Evolutionary conservation across 2,888 invertebrate genomes (phyloP), one percentile per base, ranked within the genome.

Genomic region (Chrysodeixis includens): DNA sequence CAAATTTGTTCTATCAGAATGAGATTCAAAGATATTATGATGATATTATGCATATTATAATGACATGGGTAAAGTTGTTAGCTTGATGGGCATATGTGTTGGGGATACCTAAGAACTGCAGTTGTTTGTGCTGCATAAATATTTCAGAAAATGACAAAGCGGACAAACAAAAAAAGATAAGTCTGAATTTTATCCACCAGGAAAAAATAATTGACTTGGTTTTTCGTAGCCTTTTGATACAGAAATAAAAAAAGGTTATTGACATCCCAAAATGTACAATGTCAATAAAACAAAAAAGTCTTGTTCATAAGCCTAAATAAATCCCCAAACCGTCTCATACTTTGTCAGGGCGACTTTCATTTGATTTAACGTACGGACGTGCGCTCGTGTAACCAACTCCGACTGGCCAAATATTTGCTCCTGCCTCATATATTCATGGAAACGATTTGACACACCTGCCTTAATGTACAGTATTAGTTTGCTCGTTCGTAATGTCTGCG

Each of bases 401-500:
- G 72, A 35, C 52, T 69, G 35, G 22, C n/a, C 80, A 83, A 86
- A 87, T 86, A 85, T 88, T 87, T 85, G 83, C 73, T 68, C 67
- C 66, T 62, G 81, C 74, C 82, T 77, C 79, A 83, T 83, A 81
- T 83, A 83, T 83, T 81, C 80, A 78, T 76, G 75, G 64, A 66
- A 66, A 70, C 78, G 70, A 83, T 83, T 85, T 76, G 78, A 78
- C 83, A 79, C 86, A 86, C 86, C 86, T 86, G 85, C 74, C 70
- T 69, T 72, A 71, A 75, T 77, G 78, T 81, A 76, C 71, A 68
- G 65, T 53, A 62, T 69, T 68, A 49, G 54, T 73, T 66, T 63
- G 40, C 53, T 44, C 63, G 59, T 44, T 26, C 9, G 22, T 58
- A 53, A 60, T 54, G 32, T 35, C 32, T 30, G 30, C 60, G 35